These are phyloP conservation scores for Peromyscus californicus DNA, from an alignment of 2,113 vertebrate genomes.

Conservation along the genomic window DNA sequence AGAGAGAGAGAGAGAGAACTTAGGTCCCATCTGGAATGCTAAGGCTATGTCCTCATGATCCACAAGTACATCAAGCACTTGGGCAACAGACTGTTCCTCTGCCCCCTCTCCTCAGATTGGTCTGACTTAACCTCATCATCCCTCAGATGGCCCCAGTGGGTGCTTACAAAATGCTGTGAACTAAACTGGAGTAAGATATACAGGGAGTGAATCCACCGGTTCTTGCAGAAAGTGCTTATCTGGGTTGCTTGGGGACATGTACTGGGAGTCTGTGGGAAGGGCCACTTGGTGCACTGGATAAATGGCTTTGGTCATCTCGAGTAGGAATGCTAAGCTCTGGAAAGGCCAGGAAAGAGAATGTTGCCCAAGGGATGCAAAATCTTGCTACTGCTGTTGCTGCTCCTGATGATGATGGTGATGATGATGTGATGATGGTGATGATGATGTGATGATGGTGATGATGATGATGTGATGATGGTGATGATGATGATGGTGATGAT, in stretches of 20 bases:
- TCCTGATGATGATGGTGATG: background rate
- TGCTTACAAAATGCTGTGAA: background rate
- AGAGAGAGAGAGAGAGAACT: background rate
- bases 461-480: background rate
- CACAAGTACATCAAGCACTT: background rate
- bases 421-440: background rate
- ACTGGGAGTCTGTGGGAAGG: background rate
- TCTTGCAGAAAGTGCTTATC: background rate
- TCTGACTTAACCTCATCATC: background rate
- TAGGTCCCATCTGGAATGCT: background rate
- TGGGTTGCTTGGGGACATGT: background rate
- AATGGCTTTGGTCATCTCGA: background rate
- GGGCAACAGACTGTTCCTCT: background rate
- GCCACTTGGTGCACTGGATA: background rate
- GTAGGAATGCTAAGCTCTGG: background rate
- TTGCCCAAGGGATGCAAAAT: background rate
- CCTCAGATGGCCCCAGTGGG: background rate
- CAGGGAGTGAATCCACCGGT: background rate
- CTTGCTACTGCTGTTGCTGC: background rate
- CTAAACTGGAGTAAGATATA: background rate
- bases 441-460: background rate
- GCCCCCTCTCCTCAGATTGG: background rate
- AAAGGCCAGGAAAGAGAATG: background rate
- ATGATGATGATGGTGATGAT: background rate
- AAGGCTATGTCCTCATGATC: background rate